A percentile compares a stretch with the other conserved stretches of the same genome.
phyloP scores from a whole-genome alignment of 2,888 invertebrate species.

The Parnassius apollo region DNA sequence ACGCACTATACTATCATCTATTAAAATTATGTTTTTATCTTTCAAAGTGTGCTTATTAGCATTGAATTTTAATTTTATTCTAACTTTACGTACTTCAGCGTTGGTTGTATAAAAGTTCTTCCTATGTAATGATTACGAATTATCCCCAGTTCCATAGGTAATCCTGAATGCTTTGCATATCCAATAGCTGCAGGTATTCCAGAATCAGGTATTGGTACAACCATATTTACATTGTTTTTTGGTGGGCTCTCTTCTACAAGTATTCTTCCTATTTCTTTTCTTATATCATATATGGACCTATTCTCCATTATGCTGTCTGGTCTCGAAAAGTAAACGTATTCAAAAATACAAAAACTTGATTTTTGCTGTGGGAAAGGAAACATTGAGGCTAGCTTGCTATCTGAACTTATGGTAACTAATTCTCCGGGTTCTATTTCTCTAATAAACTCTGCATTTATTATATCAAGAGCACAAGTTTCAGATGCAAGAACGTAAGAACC shows the following conservation, averaged over 20 bases:
- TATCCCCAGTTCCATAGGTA: slow-evolving; percentile 1
- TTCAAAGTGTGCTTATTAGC: background rate
- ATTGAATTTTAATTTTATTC: background rate
- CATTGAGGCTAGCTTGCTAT: too few relatives aligned
- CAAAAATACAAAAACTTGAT: too few relatives aligned
- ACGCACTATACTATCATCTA: slow-evolving; percentile 1
- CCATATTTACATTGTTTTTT: background rate
- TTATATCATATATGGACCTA: background rate
- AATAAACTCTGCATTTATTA: background rate
- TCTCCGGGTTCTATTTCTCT: background rate
- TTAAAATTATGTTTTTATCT: background rate
- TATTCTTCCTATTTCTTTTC: background rate
- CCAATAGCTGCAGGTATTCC: background rate
- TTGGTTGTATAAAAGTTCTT: slow-evolving; percentile 2
- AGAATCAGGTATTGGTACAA: background rate
- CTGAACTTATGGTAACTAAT: background rate
- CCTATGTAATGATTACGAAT: background rate
- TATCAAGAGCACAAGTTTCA: slow-evolving; percentile 1
- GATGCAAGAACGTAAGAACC: background rate
- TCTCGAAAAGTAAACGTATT: too few relatives aligned
- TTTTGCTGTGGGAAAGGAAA: too few relatives aligned
- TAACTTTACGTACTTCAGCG: background rate
- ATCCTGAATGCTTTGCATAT: background rate
- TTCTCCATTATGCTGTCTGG: background rate
- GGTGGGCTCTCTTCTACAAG: background rate